Conservation (phyloP, 2,888 invertebrate genomes). For the Rhagium mordax region DNA sequence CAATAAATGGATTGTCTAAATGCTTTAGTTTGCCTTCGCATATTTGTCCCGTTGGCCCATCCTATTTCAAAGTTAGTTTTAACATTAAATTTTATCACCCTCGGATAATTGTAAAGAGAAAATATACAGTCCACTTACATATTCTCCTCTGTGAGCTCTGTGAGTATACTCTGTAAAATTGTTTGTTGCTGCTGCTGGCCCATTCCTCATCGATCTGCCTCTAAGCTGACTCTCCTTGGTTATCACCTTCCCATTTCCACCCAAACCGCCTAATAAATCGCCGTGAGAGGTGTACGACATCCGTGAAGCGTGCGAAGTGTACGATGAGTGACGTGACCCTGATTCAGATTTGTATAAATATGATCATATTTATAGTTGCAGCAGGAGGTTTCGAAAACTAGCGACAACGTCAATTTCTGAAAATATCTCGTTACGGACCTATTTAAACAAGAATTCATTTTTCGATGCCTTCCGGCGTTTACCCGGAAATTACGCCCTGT, state of each 20-base stretch:
- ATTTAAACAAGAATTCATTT: too few species aligned
- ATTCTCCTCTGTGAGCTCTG: constrained; percentile 80
- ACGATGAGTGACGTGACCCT: constrained; percentile 94
- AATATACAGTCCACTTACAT: constrained; percentile 72
- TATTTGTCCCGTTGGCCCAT: constrained; percentile 84
- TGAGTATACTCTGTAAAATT: constrained; percentile 77
- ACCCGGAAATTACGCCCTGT: too few species aligned
- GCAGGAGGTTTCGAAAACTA: constrained; percentile 13
- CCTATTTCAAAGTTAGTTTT: constrained; percentile 71
- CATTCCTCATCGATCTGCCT: constrained; percentile 81
- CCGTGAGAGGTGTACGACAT: constrained; percentile 96
- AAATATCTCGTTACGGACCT: too few species aligned
- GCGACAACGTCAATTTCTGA: too few species aligned
- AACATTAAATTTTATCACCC: constrained; percentile 40
- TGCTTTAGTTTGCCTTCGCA: constrained; percentile 90
- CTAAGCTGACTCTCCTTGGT: constrained; percentile 91
- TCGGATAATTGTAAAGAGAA: not conserved
- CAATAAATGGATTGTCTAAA: constrained; percentile 93
- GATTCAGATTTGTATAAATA: constrained; percentile 48
- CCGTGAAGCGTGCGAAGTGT: constrained; percentile 95
- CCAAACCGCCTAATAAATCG: constrained; percentile 85
- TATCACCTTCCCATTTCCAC: constrained; percentile 75
- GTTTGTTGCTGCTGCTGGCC: constrained; percentile 72
- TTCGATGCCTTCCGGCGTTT: too few species aligned
- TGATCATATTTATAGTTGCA: constrained; percentile 19